Base-by-base conservation (phyloP, 2,797 vertebrate genomes). In the Muscicapa striata region DNA sequence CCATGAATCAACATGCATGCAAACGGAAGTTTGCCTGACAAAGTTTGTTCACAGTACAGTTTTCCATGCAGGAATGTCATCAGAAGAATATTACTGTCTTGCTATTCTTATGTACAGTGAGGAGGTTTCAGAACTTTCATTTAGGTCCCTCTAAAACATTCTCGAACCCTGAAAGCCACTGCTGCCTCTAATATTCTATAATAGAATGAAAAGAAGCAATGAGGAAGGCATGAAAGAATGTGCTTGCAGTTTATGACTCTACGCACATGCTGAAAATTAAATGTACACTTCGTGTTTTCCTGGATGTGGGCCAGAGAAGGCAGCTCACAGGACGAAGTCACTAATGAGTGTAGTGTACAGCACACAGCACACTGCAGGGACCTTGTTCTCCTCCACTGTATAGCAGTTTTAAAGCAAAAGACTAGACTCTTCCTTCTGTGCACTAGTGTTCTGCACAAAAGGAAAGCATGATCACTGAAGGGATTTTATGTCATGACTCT, bases 231-330 rank as follows among this genome's bases (percentile, higher is more conserved):
- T 77, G 48, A 43, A 89, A 77, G 68, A 87, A 89, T 94, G 66
- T 85, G 51, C 61, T 92, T 64, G 58, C 57, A 93, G 61, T 92
- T 92, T 92, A 83, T 72, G 73, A 63, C 49, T 49, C 57, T 58
- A 40, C 36, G 80, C 84, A 89, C 49, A 92, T 92, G 94, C 61
- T 91, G 72, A 86, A 94, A 89, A 94, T 96, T 75, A 94, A 94
- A 87, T 87, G 69, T 91, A 89, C 48, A 68, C 57, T 91, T 95
- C 27, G 38, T 83, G 72, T 58, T 92, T 94, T 91, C 79, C 85
- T 93, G 87, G 84, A 88, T 40, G 14, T 1, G 1, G 26, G 84
- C 87, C 95, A 95, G 64, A 89, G 78, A 79, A 87, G 91, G 76
- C 92, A 89, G 49, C 43, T 93, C 48, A 26, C 26, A 73, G 43